Conservation (phyloP, 2,888 invertebrate genomes). For the Cetonia aurata region DNA sequence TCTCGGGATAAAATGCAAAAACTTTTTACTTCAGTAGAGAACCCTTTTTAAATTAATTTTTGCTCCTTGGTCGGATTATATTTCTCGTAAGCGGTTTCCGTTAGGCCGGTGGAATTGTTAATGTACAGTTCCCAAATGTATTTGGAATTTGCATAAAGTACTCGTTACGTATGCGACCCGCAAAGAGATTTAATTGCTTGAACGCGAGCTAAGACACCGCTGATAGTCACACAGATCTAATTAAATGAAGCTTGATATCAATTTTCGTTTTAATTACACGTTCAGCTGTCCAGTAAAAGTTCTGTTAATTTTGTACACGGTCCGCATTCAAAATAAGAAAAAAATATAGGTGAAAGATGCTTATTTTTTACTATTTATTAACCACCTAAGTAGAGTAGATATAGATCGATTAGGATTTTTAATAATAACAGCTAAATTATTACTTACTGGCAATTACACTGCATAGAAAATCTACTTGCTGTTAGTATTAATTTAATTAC, state of each 20-base stretch:
- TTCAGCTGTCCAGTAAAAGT: neutral
- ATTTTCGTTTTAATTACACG: slow-evolving; percentile 60
- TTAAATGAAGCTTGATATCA: slow-evolving; percentile 63
- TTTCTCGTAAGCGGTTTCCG: slow-evolving; percentile 43
- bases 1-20: slow-evolving; percentile 14
- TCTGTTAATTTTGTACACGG: too few relatives aligned
- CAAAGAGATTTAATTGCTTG: slow-evolving; percentile 64
- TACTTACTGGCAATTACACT: too few relatives aligned
- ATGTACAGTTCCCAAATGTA: slow-evolving; percentile 55
- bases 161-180: slow-evolving; percentile 63
- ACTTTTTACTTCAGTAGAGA: slow-evolving; percentile 30
- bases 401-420: too few relatives aligned
- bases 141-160: slow-evolving; percentile 63
- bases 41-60: slow-evolving; percentile 47
- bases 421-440: too few relatives aligned
- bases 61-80: slow-evolving; percentile 40
- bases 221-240: slow-evolving; percentile 62
- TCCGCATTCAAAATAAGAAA: too few relatives aligned
- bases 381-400: too few relatives aligned
- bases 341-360: too few relatives aligned
- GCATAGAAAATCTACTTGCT: too few relatives aligned
- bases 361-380: too few relatives aligned
- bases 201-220: slow-evolving; percentile 63
- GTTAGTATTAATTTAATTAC: too few relatives aligned
- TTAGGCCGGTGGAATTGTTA: slow-evolving; percentile 44